Percentiles rank a stretch among this genome's conserved stretches.
Evolutionary conservation across 2,888 invertebrate species (phyloP).

Genomic region (Himalopsyche tibetana): DNA sequence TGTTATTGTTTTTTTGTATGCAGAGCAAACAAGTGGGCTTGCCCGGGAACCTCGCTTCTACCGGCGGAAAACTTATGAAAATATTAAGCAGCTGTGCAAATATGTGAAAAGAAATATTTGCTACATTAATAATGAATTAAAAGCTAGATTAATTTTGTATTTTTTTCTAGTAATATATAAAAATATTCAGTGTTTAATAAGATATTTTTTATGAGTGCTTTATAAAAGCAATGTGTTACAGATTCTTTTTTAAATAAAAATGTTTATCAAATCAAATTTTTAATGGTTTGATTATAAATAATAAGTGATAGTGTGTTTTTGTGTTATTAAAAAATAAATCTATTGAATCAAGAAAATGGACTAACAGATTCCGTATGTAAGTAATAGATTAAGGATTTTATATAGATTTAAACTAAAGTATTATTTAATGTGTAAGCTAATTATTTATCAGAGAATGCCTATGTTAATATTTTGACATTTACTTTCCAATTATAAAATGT

Average conservation of each 20-base stretch:
- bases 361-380: neutral
- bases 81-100: too few species aligned
- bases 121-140: too few species aligned
- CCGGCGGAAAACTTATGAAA: neutral
- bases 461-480: too few species aligned
- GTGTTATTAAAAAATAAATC: neutral
- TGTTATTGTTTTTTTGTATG: constrained; percentile 26
- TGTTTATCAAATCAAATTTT: neutral
- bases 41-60: neutral
- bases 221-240: neutral
- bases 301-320: neutral
- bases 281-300: neutral
- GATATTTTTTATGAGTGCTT: too few species aligned
- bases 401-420: too few species aligned
- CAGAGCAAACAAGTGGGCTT: constrained; percentile 34
- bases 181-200: too few species aligned
- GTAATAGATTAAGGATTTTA: neutral
- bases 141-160: too few species aligned
- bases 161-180: too few species aligned
- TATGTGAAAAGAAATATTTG: too few species aligned
- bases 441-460: too few species aligned
- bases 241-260: neutral
- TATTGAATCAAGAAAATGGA: neutral
- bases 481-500: too few species aligned
- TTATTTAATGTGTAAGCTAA: too few species aligned